Base-by-base conservation (phyloP, 2,113 vertebrate genomes). In the Lates calcarifer region DNA sequence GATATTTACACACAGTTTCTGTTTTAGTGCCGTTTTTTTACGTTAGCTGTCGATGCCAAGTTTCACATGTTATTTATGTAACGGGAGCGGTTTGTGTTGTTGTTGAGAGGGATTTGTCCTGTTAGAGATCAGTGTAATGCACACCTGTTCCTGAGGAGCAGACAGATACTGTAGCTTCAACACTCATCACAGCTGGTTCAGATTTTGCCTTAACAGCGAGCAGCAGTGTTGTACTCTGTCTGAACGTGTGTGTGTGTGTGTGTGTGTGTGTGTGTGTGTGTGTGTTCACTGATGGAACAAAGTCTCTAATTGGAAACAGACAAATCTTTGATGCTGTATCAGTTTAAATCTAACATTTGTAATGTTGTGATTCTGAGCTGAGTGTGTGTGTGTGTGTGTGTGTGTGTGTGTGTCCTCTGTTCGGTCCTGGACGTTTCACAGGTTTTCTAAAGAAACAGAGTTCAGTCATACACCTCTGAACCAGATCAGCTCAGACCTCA, bases 151-250 rank as follows among this genome's bases (percentile, higher is more conserved):
- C 26, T n/a, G 56, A 87, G 71, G 79, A 77, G 71, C 78, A 90
- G 83, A 77, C 86, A 85, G 77, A 82, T 75, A 79, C 87, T 83
- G 87, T 83, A 84, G 87, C 83, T 86, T 69, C 53, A 74, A 69
- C 9, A 67, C 72, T 81, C 67, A 58, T 79, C 64, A 84, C 76
- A 77, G 88, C 78, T 89, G 20, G 76, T 84, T 92, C 88, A 90
- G 89, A 91, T 89, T 89, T 90, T 93, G 93, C 93, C 92, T 94
- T 94, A 90, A 85, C 85, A 56, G 84, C 84, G 82, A 79, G 47
- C 87, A 88, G 86, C 79, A 67, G 74, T 66, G 79, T 86, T 77
- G 76, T 76, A 28, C 80, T 86, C 74, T 80, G 78, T 90, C 43
- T 79, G 87, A 90, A 77, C 84, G 84, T 82, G 89, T 80, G 15